These are phyloP conservation scores for Odontamblyopus lacepedii DNA, from an alignment of 2,797 vertebrate species.

Conservation along the genomic window DNA sequence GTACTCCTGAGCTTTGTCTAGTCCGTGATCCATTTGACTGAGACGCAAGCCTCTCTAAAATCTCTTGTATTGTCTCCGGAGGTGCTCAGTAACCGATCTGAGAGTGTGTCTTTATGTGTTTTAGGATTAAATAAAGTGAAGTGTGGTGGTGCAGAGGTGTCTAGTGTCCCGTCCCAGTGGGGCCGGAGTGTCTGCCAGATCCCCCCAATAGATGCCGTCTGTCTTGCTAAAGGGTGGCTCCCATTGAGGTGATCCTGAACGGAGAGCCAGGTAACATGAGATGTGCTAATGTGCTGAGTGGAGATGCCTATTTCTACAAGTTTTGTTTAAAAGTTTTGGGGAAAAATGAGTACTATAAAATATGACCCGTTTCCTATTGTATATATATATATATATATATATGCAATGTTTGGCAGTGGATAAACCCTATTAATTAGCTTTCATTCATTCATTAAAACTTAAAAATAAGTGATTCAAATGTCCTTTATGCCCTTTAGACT, in stretches of 20 bases:
- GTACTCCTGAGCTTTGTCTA: constrained; percentile 44
- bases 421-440: background rate
- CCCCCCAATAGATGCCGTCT: constrained; percentile 69
- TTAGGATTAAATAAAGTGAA: constrained; percentile 65
- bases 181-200: constrained; percentile 70
- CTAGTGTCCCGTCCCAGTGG: constrained; percentile 58
- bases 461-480: too few relatives aligned
- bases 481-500: background rate
- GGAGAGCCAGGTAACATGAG: constrained; percentile 70
- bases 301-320: constrained; percentile 31
- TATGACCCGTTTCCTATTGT: background rate
- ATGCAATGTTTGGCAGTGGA: background rate
- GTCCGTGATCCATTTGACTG: constrained; percentile 50
- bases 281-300: constrained; percentile 62
- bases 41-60: constrained; percentile 28
- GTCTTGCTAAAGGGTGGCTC: constrained; percentile 61
- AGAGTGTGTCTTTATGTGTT: constrained; percentile 48
- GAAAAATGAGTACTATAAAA: background rate
- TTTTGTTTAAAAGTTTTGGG: constrained; percentile 47
- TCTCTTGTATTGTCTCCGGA: constrained; percentile 54
- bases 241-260: constrained; percentile 68
- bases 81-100: constrained; percentile 58
- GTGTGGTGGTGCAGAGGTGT: constrained; percentile 53
- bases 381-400: background rate
- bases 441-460: background rate